Conservation (phyloP, 2,797 vertebrate species). For the Acanthopagrus latus region DNA sequence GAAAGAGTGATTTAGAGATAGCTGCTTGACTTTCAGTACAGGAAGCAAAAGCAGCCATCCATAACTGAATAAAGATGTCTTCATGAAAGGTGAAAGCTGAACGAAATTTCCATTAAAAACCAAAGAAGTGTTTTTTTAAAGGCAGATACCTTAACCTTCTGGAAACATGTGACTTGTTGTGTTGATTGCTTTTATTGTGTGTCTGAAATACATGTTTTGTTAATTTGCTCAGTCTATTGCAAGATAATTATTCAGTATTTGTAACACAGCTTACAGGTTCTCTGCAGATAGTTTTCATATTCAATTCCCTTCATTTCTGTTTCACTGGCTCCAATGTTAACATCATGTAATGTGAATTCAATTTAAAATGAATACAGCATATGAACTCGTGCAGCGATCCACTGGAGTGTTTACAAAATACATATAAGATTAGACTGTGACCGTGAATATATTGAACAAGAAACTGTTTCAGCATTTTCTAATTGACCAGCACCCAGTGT, state of each 20-base stretch:
- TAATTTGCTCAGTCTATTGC: not conserved
- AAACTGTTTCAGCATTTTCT: constrained; percentile 65
- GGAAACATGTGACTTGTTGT: not conserved
- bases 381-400: constrained; percentile 11
- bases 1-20: constrained; percentile 16
- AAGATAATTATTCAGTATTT: not conserved
- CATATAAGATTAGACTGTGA: constrained; percentile 30
- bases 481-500: constrained; percentile 56
- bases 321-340: not conserved
- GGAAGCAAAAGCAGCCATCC: not conserved
- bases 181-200: not conserved
- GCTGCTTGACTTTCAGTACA: constrained; percentile 20
- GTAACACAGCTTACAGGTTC: not conserved
- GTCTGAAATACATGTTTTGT: not conserved
- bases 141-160: not conserved
- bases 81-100: not conserved
- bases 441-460: constrained; percentile 58
- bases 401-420: constrained; percentile 39
- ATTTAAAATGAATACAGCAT: constrained; percentile 22
- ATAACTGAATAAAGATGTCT: not conserved
- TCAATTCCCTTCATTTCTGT: not conserved
- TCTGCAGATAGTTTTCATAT: not conserved
- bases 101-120: constrained; percentile 17
- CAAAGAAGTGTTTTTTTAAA: not conserved
- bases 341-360: constrained; percentile 9